Evolutionary conservation across 2,797 vertebrate species (phyloP).

Genomic region (Sebastes taczanowskii): DNA sequence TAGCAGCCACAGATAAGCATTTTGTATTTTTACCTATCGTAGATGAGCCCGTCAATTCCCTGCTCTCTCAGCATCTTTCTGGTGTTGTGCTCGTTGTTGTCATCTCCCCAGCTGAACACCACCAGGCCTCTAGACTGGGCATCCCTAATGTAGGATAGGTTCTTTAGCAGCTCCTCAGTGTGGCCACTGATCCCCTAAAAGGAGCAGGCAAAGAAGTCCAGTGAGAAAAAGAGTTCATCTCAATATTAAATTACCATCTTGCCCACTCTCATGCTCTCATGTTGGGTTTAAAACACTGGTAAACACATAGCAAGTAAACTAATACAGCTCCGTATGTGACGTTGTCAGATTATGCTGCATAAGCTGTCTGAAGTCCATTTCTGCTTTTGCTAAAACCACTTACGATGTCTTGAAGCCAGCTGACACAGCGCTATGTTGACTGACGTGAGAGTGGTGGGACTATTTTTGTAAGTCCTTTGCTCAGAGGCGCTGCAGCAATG

Average conservation of each 20-base stretch:
- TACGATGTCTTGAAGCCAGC: not conserved
- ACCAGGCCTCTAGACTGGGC: constrained; percentile 93
- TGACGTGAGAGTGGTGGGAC: not conserved
- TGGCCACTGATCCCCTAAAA: constrained; percentile 93
- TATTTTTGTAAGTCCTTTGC: not conserved
- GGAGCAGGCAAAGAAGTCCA: not conserved
- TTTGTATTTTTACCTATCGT: constrained; percentile 87
- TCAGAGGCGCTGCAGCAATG: not conserved
- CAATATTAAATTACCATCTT: not conserved
- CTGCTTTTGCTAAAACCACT: not conserved
- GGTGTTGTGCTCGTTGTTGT: constrained; percentile 93
- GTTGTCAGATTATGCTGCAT: not conserved
- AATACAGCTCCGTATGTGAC: not conserved
- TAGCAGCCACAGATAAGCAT: not conserved
- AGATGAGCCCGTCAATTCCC: constrained; percentile 94
- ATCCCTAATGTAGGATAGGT: constrained; percentile 85
- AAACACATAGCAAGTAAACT: not conserved
- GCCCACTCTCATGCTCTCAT: not conserved
- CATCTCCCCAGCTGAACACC: constrained; percentile 97
- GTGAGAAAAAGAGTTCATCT: not conserved
- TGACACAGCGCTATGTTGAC: not conserved
- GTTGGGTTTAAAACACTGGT: not conserved
- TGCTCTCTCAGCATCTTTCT: constrained; percentile 88
- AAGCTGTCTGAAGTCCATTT: not conserved
- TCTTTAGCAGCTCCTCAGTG: constrained; percentile 91